These are phyloP conservation scores for Anthonomus grandis DNA, from an alignment of 1,140 invertebrate genomes.

Conservation along the genomic window DNA sequence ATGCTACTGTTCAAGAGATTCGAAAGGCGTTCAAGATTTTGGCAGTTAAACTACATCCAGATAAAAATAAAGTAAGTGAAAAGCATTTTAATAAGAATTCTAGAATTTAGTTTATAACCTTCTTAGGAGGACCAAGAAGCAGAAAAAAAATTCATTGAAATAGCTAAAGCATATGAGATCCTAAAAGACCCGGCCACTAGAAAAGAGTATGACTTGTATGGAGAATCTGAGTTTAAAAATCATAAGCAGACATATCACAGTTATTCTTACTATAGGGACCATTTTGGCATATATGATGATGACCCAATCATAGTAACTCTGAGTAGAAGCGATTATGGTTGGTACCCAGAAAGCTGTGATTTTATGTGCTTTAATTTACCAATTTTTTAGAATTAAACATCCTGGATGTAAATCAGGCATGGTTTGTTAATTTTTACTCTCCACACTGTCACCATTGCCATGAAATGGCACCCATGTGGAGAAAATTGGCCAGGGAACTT, in stretches of 20 bases:
- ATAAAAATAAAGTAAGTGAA: slow-evolving; percentile 73
- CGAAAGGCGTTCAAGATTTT: slow-evolving; percentile 79
- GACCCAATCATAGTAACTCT: slow-evolving; percentile 79
- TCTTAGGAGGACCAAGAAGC: slow-evolving; percentile 66
- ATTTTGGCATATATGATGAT: slow-evolving; percentile 87
- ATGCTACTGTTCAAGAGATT: slow-evolving; percentile 72
- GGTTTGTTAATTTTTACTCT: slow-evolving; percentile 88
- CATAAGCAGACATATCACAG: slow-evolving; percentile 67
- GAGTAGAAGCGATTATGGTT: slow-evolving; percentile 71
- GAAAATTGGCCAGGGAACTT: slow-evolving; percentile 68
- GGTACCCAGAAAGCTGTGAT: slow-evolving; percentile 41
- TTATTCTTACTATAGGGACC: slow-evolving; percentile 79
- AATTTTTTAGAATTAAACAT: slow-evolving; percentile 41
- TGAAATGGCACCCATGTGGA: slow-evolving; percentile 73
- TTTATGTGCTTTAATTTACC: not conserved
- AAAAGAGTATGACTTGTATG: slow-evolving; percentile 77
- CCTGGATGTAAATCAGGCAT: slow-evolving; percentile 59
- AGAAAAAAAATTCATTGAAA: slow-evolving; percentile 72
- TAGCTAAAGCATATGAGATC: slow-evolving; percentile 80
- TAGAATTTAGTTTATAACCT: slow-evolving; percentile 8
- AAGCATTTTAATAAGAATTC: slow-evolving; percentile 17
- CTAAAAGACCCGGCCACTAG: slow-evolving; percentile 77
- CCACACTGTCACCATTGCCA: slow-evolving; percentile 83
- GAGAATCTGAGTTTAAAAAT: slow-evolving; percentile 63
- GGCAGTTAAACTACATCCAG: slow-evolving; percentile 76